phyloP scores from a whole-genome alignment of 37 sponge, comb jelly and placozoan species.

The Lycopodina hypogea region DNA sequence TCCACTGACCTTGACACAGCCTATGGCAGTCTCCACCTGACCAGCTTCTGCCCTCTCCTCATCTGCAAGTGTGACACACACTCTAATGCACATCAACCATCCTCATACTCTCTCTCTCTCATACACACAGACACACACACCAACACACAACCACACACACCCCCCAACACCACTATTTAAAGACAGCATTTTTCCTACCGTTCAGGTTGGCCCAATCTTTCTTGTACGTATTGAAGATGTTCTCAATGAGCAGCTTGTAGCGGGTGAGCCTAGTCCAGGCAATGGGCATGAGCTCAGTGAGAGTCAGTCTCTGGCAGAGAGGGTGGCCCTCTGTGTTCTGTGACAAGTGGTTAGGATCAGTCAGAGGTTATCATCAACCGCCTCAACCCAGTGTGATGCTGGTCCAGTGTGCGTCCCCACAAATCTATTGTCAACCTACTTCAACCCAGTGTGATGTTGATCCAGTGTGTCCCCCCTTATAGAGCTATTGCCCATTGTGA shows the following conservation, averaged over 20 bases:
- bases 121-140: not conserved
- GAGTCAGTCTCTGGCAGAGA: conserved; percentile 44
- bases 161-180: too few relatives aligned
- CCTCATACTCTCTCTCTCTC: not conserved
- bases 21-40: conserved; percentile 41
- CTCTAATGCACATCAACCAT: not conserved
- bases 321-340: conserved; percentile 57
- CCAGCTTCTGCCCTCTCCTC: conserved; percentile 41
- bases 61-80: conserved; percentile 19
- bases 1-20: conserved; percentile 37
- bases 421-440: not conserved
- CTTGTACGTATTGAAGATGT: conserved; percentile 47
- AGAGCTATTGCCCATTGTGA: too few relatives aligned
- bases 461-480: too few relatives aligned
- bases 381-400: not conserved
- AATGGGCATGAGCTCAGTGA: conserved; percentile 67
- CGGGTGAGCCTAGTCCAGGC: conserved; percentile 71
- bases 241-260: conserved; percentile 61
- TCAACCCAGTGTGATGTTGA: too few relatives aligned
- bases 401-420: not conserved
- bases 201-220: conserved; percentile 43
- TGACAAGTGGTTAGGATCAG: not conserved
- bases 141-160: too few relatives aligned
- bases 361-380: too few relatives aligned
- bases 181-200: conserved; percentile 13